Percentiles rank a stretch among this genome's conserved stretches.
phyloP scores from a whole-genome alignment of 2,113 vertebrate genomes.

The Gambusia holbrooki region DNA sequence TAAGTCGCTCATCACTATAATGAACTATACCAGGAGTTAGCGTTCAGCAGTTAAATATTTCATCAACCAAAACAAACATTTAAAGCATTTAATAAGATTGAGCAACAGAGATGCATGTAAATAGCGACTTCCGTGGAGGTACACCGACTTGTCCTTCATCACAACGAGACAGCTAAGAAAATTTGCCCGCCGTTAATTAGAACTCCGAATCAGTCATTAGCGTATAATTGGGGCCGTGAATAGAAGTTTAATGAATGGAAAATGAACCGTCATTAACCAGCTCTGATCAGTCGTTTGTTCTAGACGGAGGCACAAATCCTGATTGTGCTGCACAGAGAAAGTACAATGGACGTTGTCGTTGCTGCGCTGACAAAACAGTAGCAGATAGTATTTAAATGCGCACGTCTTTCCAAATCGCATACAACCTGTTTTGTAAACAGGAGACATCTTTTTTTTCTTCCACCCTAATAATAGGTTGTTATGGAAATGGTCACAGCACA shows the following conservation, averaged over 20 bases:
- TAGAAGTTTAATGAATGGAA: constrained; percentile 69
- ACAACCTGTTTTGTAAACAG: background rate
- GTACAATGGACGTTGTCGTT: constrained; percentile 10
- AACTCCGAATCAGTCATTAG: constrained; percentile 57
- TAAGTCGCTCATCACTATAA: background rate
- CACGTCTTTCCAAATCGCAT: background rate
- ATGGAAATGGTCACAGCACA: no score
- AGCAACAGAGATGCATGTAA: background rate
- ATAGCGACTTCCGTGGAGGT: background rate
- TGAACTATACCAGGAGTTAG: background rate
- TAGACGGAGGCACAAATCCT: constrained; percentile 33
- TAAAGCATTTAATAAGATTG: background rate
- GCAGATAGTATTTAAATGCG: constrained; percentile 22
- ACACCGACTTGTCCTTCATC: constrained; percentile 3
- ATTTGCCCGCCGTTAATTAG: constrained; percentile 50
- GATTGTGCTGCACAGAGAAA: constrained; percentile 23
- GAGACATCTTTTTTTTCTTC: background rate
- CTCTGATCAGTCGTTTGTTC: constrained; percentile 57
- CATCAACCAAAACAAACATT: background rate
- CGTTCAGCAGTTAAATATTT: background rate
- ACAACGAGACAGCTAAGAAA: constrained; percentile 38
- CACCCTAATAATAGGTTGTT: no score
- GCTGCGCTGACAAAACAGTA: constrained; percentile 34
- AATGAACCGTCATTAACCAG: constrained; percentile 59
- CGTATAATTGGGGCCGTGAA: constrained; percentile 57